Conservation (phyloP, 1,140 invertebrate species). For the Papilio dardanus region DNA sequence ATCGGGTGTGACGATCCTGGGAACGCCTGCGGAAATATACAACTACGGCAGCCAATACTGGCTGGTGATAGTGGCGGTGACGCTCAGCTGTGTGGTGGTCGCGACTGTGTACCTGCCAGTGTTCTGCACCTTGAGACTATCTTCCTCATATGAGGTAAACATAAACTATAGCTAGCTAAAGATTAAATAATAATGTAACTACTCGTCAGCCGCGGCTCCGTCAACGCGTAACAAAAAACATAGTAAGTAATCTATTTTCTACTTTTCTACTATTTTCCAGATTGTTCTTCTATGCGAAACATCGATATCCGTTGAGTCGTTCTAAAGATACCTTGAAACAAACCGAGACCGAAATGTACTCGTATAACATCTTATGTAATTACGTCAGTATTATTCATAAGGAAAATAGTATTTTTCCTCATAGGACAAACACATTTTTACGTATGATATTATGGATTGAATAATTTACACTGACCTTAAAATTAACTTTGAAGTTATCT, state of each 20-base stretch:
- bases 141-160: slow-evolving; percentile 92
- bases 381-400: not conserved
- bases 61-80: slow-evolving; percentile 87
- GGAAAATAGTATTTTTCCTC: not conserved
- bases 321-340: no score
- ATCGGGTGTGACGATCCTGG: slow-evolving; percentile 94
- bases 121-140: slow-evolving; percentile 89
- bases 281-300: no score
- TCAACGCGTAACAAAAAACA: no score
- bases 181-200: not conserved
- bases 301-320: no score
- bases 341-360: no score
- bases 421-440: not conserved
- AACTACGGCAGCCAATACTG: slow-evolving; percentile 92
- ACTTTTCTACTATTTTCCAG: no score
- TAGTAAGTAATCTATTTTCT: no score
- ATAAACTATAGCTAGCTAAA: not conserved
- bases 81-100: slow-evolving; percentile 86
- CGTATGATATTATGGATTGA: not conserved
- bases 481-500: no score
- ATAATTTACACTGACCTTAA: not conserved
- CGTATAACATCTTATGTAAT: slow-evolving; percentile 2
- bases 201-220: no score
- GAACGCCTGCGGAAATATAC: slow-evolving; percentile 94
- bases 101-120: slow-evolving; percentile 91